These are phyloP conservation scores for Gymnoscelis rufifasciata DNA, from an alignment of 2,888 invertebrate genomes.

Conservation along the genomic window DNA sequence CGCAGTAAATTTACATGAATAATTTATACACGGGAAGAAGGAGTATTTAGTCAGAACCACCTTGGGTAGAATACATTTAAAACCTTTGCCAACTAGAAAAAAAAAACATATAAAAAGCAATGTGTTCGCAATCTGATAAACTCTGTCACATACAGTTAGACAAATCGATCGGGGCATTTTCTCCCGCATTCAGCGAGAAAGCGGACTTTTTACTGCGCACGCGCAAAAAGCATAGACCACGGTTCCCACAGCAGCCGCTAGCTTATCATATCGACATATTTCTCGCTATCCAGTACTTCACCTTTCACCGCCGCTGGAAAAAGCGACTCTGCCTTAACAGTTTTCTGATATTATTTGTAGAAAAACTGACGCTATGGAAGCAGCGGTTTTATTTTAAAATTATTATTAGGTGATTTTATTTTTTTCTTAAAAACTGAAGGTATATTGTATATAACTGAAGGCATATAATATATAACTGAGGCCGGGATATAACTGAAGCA, in stretches of 20 bases:
- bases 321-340: slow-evolving; percentile 71
- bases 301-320: slow-evolving; percentile 73
- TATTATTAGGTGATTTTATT: no score
- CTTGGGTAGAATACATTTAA: no score
- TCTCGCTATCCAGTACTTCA: slow-evolving; percentile 59
- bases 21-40: no score
- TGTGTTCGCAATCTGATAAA: no score
- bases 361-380: slow-evolving; percentile 59
- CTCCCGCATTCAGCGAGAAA: slow-evolving; percentile 15
- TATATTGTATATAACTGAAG: no score
- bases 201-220: slow-evolving; percentile 18
- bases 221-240: slow-evolving; percentile 27
- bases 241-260: slow-evolving; percentile 58
- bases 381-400: slow-evolving; percentile 28
- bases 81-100: no score
- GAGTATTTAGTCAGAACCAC: no score
- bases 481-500: no score
- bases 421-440: no score
- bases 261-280: slow-evolving; percentile 64
- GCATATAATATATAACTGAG: no score
- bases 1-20: no score
- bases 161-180: not conserved
- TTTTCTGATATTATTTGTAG: slow-evolving; percentile 67
- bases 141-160: not conserved
- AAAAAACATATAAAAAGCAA: no score